phyloP scores from a whole-genome alignment of 2,888 invertebrate genomes.

The Cephus spinipes region DNA sequence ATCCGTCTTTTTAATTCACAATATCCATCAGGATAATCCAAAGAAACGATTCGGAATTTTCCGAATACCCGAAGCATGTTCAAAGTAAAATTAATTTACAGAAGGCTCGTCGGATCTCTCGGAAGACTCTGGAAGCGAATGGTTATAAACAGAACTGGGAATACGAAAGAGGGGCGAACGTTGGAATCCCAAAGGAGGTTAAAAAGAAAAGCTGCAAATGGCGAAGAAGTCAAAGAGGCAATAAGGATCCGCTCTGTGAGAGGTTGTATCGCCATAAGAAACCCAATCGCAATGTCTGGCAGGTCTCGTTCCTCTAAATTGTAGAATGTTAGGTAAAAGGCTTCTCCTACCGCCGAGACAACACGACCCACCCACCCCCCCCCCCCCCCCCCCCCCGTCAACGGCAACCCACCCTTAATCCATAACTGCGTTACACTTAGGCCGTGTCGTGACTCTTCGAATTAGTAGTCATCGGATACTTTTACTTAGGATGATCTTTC shows the following conservation, averaged over 20 bases:
- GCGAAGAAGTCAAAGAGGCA: conserved; percentile 1
- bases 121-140: neutral
- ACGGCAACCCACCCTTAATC: neutral
- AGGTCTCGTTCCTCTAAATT: neutral
- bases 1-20: neutral
- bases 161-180: neutral
- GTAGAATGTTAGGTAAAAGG: neutral
- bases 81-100: neutral
- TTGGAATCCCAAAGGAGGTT: neutral
- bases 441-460: neutral
- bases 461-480: neutral
- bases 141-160: neutral
- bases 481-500: neutral
- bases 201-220: neutral
- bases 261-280: neutral
- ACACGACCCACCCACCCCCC: no score
- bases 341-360: neutral
- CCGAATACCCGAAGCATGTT: neutral
- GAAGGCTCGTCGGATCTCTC: neutral
- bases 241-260: neutral
- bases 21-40: neutral
- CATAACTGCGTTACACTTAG: neutral
- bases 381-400: neutral
- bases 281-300: neutral
- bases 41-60: neutral